Percentiles rank a stretch among this genome's conserved stretches.
phyloP scores from a whole-genome alignment of 2,113 vertebrate species.

The Gasterosteus nipponicus region DNA sequence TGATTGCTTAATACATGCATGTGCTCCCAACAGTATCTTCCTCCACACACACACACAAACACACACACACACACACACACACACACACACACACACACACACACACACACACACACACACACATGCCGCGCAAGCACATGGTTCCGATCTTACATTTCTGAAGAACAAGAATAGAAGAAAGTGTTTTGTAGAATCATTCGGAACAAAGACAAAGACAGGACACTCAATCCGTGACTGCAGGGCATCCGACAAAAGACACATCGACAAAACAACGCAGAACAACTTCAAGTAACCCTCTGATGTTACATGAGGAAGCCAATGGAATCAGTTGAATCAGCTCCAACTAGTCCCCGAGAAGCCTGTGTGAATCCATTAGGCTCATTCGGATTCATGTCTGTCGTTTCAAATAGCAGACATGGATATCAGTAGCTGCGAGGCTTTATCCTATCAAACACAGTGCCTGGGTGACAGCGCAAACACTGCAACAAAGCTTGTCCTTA shows the following conservation, averaged over 20 bases:
- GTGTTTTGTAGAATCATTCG: slow-evolving; percentile 38
- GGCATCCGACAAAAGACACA: slow-evolving; percentile 40
- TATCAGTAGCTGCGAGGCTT: slow-evolving; percentile 48
- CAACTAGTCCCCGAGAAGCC: slow-evolving; percentile 44
- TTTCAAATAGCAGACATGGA: slow-evolving; percentile 54
- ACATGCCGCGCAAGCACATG: background rate
- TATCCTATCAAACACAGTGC: slow-evolving; percentile 57
- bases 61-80: no score
- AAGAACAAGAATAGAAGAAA: slow-evolving; percentile 17
- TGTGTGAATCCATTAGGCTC: slow-evolving; percentile 58
- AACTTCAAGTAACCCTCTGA: slow-evolving; percentile 56
- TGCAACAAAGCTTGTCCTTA: slow-evolving; percentile 64
- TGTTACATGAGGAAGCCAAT: slow-evolving; percentile 36
- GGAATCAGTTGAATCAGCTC: slow-evolving; percentile 48
- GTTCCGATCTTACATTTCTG: slow-evolving; percentile 8
- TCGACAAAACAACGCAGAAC: slow-evolving; percentile 53
- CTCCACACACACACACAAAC: background rate
- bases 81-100: background rate
- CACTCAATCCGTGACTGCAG: slow-evolving; percentile 48
- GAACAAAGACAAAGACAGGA: slow-evolving; percentile 37
- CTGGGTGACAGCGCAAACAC: slow-evolving; percentile 50
- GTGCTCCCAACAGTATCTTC: background rate
- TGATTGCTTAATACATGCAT: slow-evolving; percentile 18
- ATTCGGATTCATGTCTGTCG: slow-evolving; percentile 52
- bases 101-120: background rate